Evolutionary conservation across 1,140 invertebrate species (phyloP).

Genomic region (Maniola jurtina): DNA sequence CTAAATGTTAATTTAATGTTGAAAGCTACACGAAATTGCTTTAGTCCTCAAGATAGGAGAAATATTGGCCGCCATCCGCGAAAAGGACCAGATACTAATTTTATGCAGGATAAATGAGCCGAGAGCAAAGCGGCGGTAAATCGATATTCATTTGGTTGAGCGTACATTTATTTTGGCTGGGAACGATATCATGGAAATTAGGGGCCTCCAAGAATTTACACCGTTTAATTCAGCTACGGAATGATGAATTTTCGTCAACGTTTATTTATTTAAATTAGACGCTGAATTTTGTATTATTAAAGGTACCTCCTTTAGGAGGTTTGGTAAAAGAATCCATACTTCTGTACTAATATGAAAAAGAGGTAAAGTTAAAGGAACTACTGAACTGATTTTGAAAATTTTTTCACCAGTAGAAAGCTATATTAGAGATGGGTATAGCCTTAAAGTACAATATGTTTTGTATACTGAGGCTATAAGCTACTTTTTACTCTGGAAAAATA

Average conservation of each 20-base stretch:
- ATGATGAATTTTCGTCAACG: constrained; percentile 12
- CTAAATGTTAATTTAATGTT: constrained; percentile 71
- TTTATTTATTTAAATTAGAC: constrained; percentile 17
- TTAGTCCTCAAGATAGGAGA: constrained; percentile 63
- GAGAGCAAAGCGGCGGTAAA: constrained; percentile 44
- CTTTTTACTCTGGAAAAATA: too few relatives aligned
- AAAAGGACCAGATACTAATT: constrained; percentile 66
- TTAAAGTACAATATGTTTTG: too few relatives aligned
- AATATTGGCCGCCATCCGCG: constrained; percentile 56
- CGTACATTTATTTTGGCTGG: constrained; percentile 58
- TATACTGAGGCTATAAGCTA: too few relatives aligned
- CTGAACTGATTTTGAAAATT: too few relatives aligned
- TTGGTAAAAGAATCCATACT: too few relatives aligned
- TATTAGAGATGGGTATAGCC: too few relatives aligned
- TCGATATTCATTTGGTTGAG: constrained; percentile 69
- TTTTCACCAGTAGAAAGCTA: too few relatives aligned
- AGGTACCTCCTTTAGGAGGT: too few relatives aligned
- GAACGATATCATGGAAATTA: constrained; percentile 60
- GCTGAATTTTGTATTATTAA: background rate
- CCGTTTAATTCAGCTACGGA: constrained; percentile 20
- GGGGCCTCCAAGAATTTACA: constrained; percentile 30
- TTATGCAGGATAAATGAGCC: constrained; percentile 69
- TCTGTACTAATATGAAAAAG: too few relatives aligned
- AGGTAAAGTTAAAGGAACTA: too few relatives aligned
- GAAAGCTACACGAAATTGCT: constrained; percentile 67